Conservation (phyloP, 2,888 invertebrate species). For the Lumbricus terrestris region DNA sequence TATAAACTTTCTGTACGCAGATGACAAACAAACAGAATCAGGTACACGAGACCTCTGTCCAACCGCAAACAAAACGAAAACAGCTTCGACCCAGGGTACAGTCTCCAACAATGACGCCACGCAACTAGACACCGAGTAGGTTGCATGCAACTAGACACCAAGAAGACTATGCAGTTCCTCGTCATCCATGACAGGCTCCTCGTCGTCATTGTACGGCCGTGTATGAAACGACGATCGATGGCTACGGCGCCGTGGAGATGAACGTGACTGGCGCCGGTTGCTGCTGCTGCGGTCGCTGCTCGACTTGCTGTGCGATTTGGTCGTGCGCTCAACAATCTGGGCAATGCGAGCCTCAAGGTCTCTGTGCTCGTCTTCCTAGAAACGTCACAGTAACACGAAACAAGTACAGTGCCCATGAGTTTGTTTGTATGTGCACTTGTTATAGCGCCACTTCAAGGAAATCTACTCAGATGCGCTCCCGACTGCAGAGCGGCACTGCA, state of each 20-base stretch:
- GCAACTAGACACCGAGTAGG: constrained; percentile 21
- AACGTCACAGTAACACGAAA: background rate
- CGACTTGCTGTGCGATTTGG: background rate
- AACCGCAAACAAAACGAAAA: background rate
- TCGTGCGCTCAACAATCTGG: constrained; percentile 49
- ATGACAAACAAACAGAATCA: background rate
- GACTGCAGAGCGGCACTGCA: no score
- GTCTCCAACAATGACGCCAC: constrained; percentile 12
- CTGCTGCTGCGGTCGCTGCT: background rate
- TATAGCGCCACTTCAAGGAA: no score
- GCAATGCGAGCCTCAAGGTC: constrained; percentile 56
- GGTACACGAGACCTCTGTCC: background rate
- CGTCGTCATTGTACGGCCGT: constrained; percentile 37
- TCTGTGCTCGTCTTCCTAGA: constrained; percentile 42
- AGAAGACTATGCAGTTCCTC: constrained; percentile 40
- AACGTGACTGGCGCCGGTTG: background rate
- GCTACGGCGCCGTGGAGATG: constrained; percentile 20
- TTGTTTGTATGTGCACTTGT: no score
- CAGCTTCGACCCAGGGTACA: background rate
- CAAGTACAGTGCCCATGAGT: background rate
- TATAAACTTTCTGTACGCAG: background rate
- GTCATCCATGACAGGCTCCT: constrained; percentile 42
- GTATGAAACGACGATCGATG: constrained; percentile 34
- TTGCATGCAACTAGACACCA: no score
- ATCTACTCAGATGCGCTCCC: no score